Conservation (phyloP, 1,140 invertebrate species). For the Drosophila neocordata region DNA sequence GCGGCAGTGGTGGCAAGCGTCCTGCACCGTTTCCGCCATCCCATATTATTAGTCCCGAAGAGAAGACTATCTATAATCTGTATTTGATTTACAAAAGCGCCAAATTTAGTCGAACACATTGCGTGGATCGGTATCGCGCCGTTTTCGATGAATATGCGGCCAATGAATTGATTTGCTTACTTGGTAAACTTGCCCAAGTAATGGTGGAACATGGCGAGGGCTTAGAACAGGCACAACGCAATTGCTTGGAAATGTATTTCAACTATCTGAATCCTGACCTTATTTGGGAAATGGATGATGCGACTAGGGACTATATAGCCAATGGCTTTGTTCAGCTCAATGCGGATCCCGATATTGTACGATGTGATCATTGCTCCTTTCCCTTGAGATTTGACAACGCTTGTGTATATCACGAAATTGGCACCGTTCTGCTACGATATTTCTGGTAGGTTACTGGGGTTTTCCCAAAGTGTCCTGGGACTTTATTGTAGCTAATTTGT, state of each 20-base stretch:
- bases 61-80: conserved; percentile 80
- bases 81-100: conserved; percentile 79
- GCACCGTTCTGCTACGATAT: conserved; percentile 71
- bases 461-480: too few species aligned
- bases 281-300: conserved; percentile 81
- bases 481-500: neutral
- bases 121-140: conserved; percentile 72
- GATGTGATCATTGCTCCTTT: conserved; percentile 72
- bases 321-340: conserved; percentile 71
- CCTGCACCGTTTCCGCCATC: conserved; percentile 11
- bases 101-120: conserved; percentile 74
- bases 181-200: conserved; percentile 63
- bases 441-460: conserved; percentile 43
- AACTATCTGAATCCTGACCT: conserved; percentile 80
- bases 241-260: conserved; percentile 82
- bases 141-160: conserved; percentile 79
- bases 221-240: conserved; percentile 58
- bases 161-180: conserved; percentile 62
- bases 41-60: conserved; percentile 73
- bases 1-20: neutral
- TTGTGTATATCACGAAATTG: conserved; percentile 74
- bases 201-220: conserved; percentile 78
- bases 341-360: conserved; percentile 56
- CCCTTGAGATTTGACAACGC: conserved; percentile 72
- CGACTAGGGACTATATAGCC: conserved; percentile 71